These are phyloP conservation scores for Rallus crepitans DNA, from an alignment of 2,797 vertebrate genomes.

Conservation along the genomic window DNA sequence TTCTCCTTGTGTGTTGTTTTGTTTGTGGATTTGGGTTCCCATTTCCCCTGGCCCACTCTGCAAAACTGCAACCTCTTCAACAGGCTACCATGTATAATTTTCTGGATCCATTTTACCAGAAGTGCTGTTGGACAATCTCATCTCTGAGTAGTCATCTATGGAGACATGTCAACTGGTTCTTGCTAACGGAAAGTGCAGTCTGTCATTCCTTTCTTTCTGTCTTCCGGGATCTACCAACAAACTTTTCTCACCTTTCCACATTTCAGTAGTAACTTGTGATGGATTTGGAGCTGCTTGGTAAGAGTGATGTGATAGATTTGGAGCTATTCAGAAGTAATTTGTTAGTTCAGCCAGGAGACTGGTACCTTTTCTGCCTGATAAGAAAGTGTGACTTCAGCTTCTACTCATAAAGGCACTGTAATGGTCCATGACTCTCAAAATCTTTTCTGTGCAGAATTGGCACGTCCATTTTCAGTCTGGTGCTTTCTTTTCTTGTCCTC, in stretches of 20 bases:
- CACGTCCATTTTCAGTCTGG: not conserved
- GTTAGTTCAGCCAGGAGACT: not conserved
- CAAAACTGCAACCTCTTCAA: not conserved
- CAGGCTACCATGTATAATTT: not conserved
- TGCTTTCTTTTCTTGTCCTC: not conserved
- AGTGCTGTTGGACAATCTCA: not conserved
- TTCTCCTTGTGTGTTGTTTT: not conserved
- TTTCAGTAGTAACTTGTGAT: not conserved
- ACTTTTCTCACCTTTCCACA: not conserved
- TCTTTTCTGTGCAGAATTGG: not conserved
- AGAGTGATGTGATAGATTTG: not conserved
- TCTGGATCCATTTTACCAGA: not conserved
- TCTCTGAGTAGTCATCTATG: not conserved
- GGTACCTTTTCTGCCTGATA: not conserved
- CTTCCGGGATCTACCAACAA: not conserved
- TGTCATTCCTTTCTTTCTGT: not conserved
- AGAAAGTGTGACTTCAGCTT: not conserved
- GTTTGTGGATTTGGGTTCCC: fast-evolving
- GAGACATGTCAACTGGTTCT: not conserved
- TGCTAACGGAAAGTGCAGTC: not conserved
- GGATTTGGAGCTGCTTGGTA: not conserved
- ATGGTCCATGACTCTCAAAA: not conserved
- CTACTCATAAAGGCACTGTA: not conserved
- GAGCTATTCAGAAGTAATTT: not conserved
- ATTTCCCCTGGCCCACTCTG: fast-evolving